Base-by-base conservation (phyloP, 2,888 invertebrate genomes). In the Heliconius ethilla region DNA sequence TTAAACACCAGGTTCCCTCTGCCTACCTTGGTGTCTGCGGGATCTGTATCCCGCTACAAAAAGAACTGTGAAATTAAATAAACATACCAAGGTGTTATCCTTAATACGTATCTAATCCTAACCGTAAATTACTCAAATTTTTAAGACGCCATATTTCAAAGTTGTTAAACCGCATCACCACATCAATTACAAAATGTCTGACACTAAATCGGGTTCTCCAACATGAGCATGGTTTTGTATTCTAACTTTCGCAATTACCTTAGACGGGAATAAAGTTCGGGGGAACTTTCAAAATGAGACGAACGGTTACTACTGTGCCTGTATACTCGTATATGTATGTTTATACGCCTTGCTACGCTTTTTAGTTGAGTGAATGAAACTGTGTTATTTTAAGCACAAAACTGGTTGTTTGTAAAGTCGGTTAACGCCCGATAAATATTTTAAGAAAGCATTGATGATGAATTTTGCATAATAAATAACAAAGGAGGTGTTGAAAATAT, bases 231-330 rank as follows among this genome's bases (percentile, higher is more conserved):
- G 91, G 90, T 90, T 91, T 90, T 90, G 92, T 92, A 89, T 91
- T 88, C 89, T 82, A 93, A 93, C 92, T 93, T 93, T 89, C 85
- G 92, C 92, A 93, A 93, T 93, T 92, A 92, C 92, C 91, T 90
- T 90, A 90, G 90, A 89, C 90, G 88, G 91, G 92, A 92, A 92
- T 92, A 90, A 92, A 92, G 92, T 91, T 90, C 86, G 87, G 88
- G 86, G 87, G 85, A 92, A 92, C 88, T 92, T 92, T 89, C 91
- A 90, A 92, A 92, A 91, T 88, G 88, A 90, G 89, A 92, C 87
- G 87, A 87, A 92, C 90, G 89, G 91, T 86, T 88, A 85, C 88
- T 85, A 81, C 76, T 80, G 79, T 82, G 78, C 73, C 66, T 78
- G 75, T 67, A 78, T 66, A 70, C 70, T n/a, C 4, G 33, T 75